Evolutionary conservation across 64 coral and sea anemone species (phyloP).

Genomic region (Stichodactyla mertensii): DNA sequence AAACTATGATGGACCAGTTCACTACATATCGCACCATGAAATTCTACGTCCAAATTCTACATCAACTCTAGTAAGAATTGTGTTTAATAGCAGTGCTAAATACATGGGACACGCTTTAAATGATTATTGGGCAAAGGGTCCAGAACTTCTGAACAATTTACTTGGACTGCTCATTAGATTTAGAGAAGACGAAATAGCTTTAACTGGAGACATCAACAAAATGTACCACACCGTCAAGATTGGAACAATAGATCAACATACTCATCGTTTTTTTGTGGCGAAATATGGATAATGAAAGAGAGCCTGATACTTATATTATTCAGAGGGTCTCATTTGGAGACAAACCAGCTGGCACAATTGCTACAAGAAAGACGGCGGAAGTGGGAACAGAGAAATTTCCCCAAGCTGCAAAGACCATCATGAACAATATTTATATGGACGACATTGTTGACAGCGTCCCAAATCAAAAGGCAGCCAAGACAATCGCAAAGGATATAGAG

Average conservation of each 20-base stretch:
- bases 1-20: constrained; percentile 5
- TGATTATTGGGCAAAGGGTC: constrained; percentile 28
- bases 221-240: constrained; percentile 5
- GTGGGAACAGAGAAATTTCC: constrained; percentile 1
- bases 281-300: constrained; percentile 19
- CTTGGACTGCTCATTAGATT: constrained; percentile 24
- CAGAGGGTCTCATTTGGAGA: constrained; percentile 48
- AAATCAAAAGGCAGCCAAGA: background rate
- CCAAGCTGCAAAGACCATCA: background rate
- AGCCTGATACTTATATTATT: constrained; percentile 34
- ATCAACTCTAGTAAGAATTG: background rate
- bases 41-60: constrained; percentile 9
- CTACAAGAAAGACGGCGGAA: constrained; percentile 35
- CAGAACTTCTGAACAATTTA: constrained; percentile 28
- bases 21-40: constrained; percentile 27
- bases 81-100: constrained; percentile 34
- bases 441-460: background rate
- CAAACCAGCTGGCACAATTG: constrained; percentile 29
- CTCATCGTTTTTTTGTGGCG: constrained; percentile 26
- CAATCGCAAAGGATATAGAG: constrained; percentile 9
- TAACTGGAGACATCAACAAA: constrained; percentile 10
- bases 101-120: constrained; percentile 11
- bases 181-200: background rate
- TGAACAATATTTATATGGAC: background rate
- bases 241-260: background rate